Evolutionary conservation across 2,888 invertebrate genomes (phyloP).

Genomic region (Criorhina ranunculi): DNA sequence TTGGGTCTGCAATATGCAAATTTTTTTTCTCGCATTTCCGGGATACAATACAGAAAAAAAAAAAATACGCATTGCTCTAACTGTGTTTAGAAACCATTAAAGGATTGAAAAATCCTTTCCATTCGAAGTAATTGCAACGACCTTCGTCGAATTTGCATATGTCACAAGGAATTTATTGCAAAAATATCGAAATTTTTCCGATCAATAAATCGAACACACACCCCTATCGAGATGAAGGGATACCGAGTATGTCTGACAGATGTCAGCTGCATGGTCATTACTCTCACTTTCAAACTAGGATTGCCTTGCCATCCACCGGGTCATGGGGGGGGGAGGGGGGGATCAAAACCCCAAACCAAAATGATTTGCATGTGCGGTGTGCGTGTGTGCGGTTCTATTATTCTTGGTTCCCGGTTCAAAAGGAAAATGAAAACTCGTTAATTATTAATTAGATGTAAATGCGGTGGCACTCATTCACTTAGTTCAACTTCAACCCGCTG

Average conservation of each 20-base stretch:
- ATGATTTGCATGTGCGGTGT: slow-evolving; percentile 49
- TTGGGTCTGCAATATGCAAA: slow-evolving; percentile 76
- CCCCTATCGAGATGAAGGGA: too few species aligned
- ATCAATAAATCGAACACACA: slow-evolving; percentile 55
- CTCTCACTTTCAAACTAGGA: slow-evolving; percentile 52
- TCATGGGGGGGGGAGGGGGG: slow-evolving; percentile 6
- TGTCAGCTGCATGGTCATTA: slow-evolving; percentile 22
- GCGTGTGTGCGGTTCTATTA: too few species aligned
- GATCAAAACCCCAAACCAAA: slow-evolving; percentile 22
- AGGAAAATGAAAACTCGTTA: slow-evolving; percentile 69
- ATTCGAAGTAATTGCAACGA: slow-evolving; percentile 73
- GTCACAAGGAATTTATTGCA: slow-evolving; percentile 72
- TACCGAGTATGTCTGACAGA: slow-evolving; percentile 38
- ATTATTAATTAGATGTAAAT: slow-evolving; percentile 77
- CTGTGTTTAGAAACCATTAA: slow-evolving; percentile 36
- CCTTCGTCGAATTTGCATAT: slow-evolving; percentile 74
- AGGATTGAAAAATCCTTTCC: slow-evolving; percentile 63
- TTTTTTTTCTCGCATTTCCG: slow-evolving; percentile 72
- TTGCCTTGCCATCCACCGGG: slow-evolving; percentile 1
- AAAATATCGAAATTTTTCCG: slow-evolving; percentile 61
- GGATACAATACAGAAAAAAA: too few species aligned
- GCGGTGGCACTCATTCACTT: slow-evolving; percentile 65
- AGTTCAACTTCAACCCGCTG: slow-evolving; percentile 29
- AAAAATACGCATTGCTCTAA: slow-evolving; percentile 44
- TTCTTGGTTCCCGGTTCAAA: slow-evolving; percentile 42